These are phyloP conservation scores for Caenorhabditis sulstoni DNA, from an alignment of 2,888 invertebrate genomes.

Conservation along the genomic window DNA sequence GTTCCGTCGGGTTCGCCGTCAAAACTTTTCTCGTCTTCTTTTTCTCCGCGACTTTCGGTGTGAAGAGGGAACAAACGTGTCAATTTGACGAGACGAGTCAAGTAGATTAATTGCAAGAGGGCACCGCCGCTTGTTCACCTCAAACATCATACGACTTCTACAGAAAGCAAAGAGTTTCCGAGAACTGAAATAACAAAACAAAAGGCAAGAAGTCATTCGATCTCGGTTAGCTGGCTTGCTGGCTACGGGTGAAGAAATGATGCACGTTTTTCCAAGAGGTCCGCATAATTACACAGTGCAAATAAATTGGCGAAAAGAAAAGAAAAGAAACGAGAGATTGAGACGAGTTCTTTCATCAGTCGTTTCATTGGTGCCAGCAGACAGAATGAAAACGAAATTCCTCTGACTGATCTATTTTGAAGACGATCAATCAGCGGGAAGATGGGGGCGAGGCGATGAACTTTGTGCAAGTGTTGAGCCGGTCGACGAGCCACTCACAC, in stretches of 20 bases:
- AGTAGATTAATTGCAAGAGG: conserved; percentile 20
- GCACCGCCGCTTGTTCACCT: too few species aligned
- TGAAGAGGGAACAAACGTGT: conserved; percentile 10
- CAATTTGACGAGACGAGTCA: conserved; percentile 20
- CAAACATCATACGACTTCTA: neutral
- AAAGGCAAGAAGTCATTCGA: conserved; percentile 23
- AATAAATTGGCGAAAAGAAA: conserved; percentile 1
- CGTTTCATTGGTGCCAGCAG: neutral
- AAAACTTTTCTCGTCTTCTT: neutral
- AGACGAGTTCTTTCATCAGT: conserved; percentile 16
- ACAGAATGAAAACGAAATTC: neutral
- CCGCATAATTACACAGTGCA: conserved; percentile 45
- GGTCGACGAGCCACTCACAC: neutral
- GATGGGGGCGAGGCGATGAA: too few species aligned
- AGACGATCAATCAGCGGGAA: conserved; percentile 38
- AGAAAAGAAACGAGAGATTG: conserved; percentile 1
- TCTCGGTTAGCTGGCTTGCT: too few species aligned
- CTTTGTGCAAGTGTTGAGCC: conserved; percentile 38
- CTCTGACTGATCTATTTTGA: conserved; percentile 16
- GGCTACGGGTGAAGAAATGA: conserved; percentile 1
- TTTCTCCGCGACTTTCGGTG: too few species aligned
- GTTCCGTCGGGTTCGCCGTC: conserved; percentile 24
- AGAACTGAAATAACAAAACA: conserved; percentile 26
- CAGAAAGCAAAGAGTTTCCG: neutral
- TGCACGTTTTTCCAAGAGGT: conserved; percentile 39